Percentiles rank a stretch among this genome's conserved stretches.
Evolutionary conservation across 2,113 vertebrate species (phyloP).

Genomic region (Ceratotherium simum): DNA sequence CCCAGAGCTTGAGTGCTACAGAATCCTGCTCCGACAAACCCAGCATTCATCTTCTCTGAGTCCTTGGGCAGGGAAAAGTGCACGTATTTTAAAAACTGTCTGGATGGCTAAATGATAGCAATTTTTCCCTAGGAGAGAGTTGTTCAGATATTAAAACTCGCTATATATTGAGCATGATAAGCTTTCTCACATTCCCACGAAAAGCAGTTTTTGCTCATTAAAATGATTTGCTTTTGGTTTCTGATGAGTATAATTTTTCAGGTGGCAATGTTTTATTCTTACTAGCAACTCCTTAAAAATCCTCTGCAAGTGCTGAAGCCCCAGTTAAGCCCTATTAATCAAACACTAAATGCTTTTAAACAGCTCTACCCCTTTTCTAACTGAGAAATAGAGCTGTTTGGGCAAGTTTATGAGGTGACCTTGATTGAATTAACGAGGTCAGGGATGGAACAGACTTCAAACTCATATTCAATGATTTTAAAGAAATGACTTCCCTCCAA

Average conservation of each 20-base stretch:
- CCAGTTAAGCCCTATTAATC: conserved; percentile 78
- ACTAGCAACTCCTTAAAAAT: conserved; percentile 57
- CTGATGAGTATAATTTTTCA: conserved; percentile 75
- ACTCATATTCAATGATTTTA: conserved; percentile 60
- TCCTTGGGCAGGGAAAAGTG: conserved; percentile 29
- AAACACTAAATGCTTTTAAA: conserved; percentile 76
- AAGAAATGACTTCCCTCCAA: conserved; percentile 73
- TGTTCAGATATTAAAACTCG: conserved; percentile 57
- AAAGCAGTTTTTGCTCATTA: conserved; percentile 63
- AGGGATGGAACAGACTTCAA: conserved; percentile 69
- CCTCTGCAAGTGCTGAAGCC: conserved; percentile 39
- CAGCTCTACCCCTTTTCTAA: conserved; percentile 61
- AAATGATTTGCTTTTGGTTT: conserved; percentile 74
- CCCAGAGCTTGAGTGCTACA: neutral
- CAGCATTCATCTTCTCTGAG: neutral
- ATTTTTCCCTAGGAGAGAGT: conserved; percentile 1
- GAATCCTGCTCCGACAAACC: neutral
- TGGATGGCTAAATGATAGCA: conserved; percentile 53
- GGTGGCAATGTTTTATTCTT: conserved; percentile 69
- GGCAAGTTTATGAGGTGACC: conserved; percentile 76
- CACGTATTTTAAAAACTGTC: conserved; percentile 34
- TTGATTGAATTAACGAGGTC: conserved; percentile 77
- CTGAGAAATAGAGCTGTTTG: conserved; percentile 79
- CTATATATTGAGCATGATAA: conserved; percentile 18
- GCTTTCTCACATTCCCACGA: neutral